Conservation (phyloP, 92 coral and sea anemone species). For the Actinostola sp. region DNA sequence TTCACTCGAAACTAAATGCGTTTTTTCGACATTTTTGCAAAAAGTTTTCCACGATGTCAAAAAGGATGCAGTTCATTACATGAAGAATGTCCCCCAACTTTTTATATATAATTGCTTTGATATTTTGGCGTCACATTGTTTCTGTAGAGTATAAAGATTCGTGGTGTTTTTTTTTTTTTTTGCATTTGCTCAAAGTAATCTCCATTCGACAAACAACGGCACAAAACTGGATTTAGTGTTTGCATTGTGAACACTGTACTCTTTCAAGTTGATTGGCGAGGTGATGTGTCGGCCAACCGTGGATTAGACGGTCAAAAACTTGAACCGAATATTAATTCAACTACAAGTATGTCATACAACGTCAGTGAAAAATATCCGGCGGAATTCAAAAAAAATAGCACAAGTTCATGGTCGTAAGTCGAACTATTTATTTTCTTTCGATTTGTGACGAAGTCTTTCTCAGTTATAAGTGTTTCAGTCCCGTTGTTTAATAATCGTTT, state of each 20-base stretch:
- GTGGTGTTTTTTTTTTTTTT: background rate
- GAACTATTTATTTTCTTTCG: background rate
- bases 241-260: background rate
- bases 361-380: too few relatives aligned
- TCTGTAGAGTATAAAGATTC: too few relatives aligned
- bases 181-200: background rate
- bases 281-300: slow-evolving; percentile 1
- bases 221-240: slow-evolving; percentile 3
- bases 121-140: too few relatives aligned
- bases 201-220: background rate
- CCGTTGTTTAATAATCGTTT: background rate
- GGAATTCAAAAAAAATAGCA: background rate
- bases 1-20: too few relatives aligned
- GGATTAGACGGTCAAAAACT: background rate
- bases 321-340: too few relatives aligned
- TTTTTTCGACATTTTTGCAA: too few relatives aligned
- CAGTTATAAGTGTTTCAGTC: background rate
- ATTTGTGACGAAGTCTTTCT: too few relatives aligned
- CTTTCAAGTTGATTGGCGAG: slow-evolving; percentile 10
- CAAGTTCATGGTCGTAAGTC: background rate
- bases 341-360: too few relatives aligned
- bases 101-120: too few relatives aligned
- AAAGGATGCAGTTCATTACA: too few relatives aligned
- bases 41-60: too few relatives aligned
- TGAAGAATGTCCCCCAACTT: too few relatives aligned